Percentiles rank a stretch among this genome's conserved stretches.
Evolutionary conservation across 2,888 invertebrate genomes (phyloP).

Genomic region (Hetaerina titia): DNA sequence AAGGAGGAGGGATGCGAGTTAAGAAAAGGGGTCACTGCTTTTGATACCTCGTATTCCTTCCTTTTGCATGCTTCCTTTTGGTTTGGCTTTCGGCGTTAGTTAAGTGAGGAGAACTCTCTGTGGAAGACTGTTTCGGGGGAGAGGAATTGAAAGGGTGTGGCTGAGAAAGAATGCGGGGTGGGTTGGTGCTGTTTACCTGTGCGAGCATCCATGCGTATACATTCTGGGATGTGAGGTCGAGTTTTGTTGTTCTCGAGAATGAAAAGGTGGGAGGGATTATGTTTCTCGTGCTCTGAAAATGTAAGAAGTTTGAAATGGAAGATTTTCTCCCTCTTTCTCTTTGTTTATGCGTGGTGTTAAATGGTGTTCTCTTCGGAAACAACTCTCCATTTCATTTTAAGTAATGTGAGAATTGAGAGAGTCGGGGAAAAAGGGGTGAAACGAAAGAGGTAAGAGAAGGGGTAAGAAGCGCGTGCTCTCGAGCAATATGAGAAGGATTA

Average conservation of each 20-base stretch:
- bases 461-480: background rate
- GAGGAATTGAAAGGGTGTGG: constrained; percentile 31
- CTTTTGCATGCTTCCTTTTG: constrained; percentile 28
- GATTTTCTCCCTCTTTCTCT: constrained; percentile 29
- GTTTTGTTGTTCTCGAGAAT: background rate
- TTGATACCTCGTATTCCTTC: constrained; percentile 58
- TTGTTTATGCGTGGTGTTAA: constrained; percentile 35
- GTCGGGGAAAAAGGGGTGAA: background rate
- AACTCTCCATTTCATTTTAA: constrained; percentile 40
- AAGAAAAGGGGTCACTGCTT: constrained; percentile 44
- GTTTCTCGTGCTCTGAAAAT: constrained; percentile 39
- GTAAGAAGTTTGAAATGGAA: constrained; percentile 25
- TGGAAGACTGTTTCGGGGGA: background rate
- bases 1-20: background rate
- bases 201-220: background rate
- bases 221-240: constrained; percentile 37
- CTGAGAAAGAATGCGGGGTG: background rate
- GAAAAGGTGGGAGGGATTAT: constrained; percentile 1
- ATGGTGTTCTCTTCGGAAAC: background rate
- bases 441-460: background rate
- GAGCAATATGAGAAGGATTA: background rate
- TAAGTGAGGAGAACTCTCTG: constrained; percentile 12
- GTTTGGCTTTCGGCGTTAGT: constrained; percentile 39
- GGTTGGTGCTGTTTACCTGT: constrained; percentile 8
- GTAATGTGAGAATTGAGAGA: constrained; percentile 44